These are phyloP conservation scores for Phasianus colchicus DNA, from an alignment of 2,113 vertebrate genomes.

Conservation along the genomic window DNA sequence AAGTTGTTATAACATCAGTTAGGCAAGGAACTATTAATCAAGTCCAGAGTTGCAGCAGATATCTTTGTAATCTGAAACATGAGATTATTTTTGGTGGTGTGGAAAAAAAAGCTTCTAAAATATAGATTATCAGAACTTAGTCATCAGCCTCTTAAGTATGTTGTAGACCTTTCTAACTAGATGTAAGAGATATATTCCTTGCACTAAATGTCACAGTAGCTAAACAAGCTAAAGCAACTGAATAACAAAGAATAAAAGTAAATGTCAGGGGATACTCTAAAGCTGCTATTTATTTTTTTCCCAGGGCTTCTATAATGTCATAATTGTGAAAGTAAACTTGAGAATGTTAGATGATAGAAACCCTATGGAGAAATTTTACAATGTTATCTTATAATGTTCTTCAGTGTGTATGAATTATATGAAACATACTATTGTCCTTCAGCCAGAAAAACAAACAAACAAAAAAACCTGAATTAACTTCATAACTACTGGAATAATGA, in stretches of 20 bases:
- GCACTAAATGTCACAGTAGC: conserved; percentile 68
- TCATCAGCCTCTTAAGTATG: conserved; percentile 58
- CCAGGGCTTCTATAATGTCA: conserved; percentile 33
- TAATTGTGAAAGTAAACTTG: conserved; percentile 64
- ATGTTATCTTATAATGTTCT: background rate
- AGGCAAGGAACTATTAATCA: conserved; percentile 39
- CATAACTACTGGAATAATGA: background rate
- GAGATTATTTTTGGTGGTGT: conserved; percentile 43
- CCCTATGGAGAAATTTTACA: background rate
- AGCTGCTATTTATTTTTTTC: conserved; percentile 53
- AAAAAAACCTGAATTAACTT: background rate
- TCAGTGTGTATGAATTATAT: background rate
- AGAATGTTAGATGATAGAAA: conserved; percentile 47
- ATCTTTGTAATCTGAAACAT: conserved; percentile 45
- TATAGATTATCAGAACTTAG: conserved; percentile 37
- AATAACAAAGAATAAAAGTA: conserved; percentile 72
- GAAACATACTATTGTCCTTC: background rate
- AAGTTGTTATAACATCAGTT: conserved; percentile 37
- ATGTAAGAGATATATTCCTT: conserved; percentile 46
- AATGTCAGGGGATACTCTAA: conserved; percentile 57
- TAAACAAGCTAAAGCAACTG: conserved; percentile 69
- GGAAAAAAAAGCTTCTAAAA: conserved; percentile 56
- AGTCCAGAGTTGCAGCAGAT: conserved; percentile 12
- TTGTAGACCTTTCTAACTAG: conserved; percentile 56
- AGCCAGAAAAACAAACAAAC: conserved; percentile 2